Conservation (phyloP, 2,888 invertebrate genomes). For the Nomada ferruginata region DNA sequence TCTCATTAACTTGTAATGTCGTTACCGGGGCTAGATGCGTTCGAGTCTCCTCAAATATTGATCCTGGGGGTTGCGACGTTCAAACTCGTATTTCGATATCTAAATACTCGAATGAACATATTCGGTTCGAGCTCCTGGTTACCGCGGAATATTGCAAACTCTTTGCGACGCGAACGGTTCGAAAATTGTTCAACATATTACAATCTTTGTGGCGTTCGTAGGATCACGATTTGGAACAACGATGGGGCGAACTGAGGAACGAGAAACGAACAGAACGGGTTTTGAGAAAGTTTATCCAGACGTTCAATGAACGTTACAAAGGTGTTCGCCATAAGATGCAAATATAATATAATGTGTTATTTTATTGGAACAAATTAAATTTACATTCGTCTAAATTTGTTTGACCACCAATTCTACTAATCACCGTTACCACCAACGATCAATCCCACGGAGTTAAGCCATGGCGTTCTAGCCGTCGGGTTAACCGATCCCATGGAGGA, state of each 20-base stretch:
- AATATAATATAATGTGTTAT: too few species aligned
- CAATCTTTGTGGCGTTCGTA: too few species aligned
- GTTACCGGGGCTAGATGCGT: conserved; percentile 23
- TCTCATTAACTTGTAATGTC: conserved; percentile 24
- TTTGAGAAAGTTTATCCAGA: too few species aligned
- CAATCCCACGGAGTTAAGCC: conserved; percentile 2
- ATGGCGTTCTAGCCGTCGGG: background rate
- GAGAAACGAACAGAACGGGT: too few species aligned
- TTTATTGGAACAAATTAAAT: too few species aligned
- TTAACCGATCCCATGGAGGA: conserved; percentile 26
- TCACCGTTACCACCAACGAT: background rate
- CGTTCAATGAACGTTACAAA: too few species aligned
- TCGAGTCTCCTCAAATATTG: conserved; percentile 26
- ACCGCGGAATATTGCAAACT: background rate
- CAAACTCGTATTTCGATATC: conserved; percentile 11
- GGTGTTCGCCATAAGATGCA: too few species aligned
- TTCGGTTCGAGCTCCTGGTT: background rate
- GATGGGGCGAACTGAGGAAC: too few species aligned
- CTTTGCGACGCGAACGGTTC: background rate
- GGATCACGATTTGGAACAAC: too few species aligned
- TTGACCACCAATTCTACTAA: conserved; percentile 7
- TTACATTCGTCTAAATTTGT: background rate
- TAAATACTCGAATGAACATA: background rate
- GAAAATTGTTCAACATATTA: background rate
- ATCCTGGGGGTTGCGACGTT: conserved; percentile 7